Base-by-base conservation (phyloP, 2,888 invertebrate genomes). In the Oligia latruncula region DNA sequence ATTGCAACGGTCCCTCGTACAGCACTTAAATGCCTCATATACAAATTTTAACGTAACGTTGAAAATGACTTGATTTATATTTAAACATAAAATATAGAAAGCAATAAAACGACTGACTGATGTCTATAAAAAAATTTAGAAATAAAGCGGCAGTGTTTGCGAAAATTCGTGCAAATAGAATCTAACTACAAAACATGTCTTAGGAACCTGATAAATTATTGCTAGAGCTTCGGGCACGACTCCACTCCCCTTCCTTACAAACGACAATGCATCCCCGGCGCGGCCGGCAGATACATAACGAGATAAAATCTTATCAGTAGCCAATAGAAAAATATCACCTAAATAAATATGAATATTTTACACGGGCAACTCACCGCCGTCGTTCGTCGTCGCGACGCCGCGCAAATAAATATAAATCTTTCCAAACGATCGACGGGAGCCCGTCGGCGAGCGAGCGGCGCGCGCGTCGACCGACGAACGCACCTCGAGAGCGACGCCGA, bases 271-370 rank as follows among this genome's bases (percentile, higher is more conserved):
- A 92, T 88, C 93, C 92, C 92, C 94, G 93, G 93, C 93, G 92
- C 87, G 89, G 91, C 93, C 94, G 94, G 93, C 92, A 93, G 92
- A 92, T 93, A 92, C 95, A 94, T 95, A 95, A 95, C 95, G 95
- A 95, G 95, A 95, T 95, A 94, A 95, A 95, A 95, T 95, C 96
- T 96, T 95, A 96, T 95, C 95, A 95, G 96, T 96, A 96, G 96
- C 96, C 96, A 95, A 96, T 96, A 97, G 96, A 97, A 97, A 97
- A 97, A 96, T 96, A 97, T 96, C 96, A 96, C 96, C 95, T 96
- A 96, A 97, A 96, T 96, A 96, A 96, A 96, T 96, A 96, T 96
- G 93, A 94, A 94, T 95, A 95, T 95, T 92, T 93, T 91, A 93
- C 92, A 92, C 93, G 93, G 93, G 92, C 91, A 91, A 82, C 90